These are phyloP conservation scores for Callopanchax toddi DNA, from an alignment of 2,113 vertebrate species.

Conservation along the genomic window DNA sequence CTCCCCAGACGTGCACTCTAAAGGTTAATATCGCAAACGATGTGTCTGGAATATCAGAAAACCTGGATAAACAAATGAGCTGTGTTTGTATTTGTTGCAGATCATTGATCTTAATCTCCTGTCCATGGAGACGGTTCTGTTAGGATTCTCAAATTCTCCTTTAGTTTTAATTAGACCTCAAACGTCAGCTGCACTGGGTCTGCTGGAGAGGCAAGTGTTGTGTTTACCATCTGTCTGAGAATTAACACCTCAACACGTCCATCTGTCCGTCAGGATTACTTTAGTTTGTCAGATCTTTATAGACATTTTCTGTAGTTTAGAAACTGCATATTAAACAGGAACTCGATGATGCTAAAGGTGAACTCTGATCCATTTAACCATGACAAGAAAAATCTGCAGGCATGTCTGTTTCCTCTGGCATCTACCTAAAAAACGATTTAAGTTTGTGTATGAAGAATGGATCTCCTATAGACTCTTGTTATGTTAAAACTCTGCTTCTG, in stretches of 20 bases:
- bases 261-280: conserved; percentile 37
- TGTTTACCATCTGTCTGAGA: conserved; percentile 34
- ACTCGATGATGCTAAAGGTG: neutral
- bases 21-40: neutral
- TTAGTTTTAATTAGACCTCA: conserved; percentile 32
- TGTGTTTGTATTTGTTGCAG: conserved; percentile 8
- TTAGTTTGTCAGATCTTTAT: conserved; percentile 12
- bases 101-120: conserved; percentile 20
- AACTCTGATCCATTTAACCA: neutral
- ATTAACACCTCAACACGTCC: conserved; percentile 22
- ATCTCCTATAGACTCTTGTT: too few relatives aligned
- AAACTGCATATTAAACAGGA: neutral
- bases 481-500: too few relatives aligned
- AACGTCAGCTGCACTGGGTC: neutral
- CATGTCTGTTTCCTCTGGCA: too few relatives aligned
- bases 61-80: neutral
- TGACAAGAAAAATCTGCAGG: too few relatives aligned
- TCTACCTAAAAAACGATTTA: too few relatives aligned
- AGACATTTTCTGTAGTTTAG: neutral
- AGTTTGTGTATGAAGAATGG: too few relatives aligned
- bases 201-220: conserved; percentile 17
- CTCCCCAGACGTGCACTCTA: neutral
- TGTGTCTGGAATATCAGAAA: neutral
- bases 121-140: conserved; percentile 6
- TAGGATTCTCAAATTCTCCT: conserved; percentile 20